These are phyloP conservation scores for Spisula solida DNA, from an alignment of 2,888 invertebrate species.

Conservation along the genomic window DNA sequence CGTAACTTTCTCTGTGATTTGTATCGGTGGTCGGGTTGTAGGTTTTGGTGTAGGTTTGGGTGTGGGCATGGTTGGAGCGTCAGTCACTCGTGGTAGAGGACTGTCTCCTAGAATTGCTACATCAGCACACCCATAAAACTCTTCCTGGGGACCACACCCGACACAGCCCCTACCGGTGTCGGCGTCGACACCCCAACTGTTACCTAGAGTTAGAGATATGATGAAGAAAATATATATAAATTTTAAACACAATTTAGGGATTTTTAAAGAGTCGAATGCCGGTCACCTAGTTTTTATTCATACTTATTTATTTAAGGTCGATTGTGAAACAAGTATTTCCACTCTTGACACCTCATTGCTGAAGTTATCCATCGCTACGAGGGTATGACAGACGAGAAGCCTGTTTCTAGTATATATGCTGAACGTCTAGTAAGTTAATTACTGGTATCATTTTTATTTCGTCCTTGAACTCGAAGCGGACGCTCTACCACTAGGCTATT, in stretches of 20 bases:
- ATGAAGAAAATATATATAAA: neutral
- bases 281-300: too few species aligned
- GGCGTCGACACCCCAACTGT: slow-evolving; percentile 72
- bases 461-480: too few species aligned
- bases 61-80: neutral
- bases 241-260: neutral
- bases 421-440: too few species aligned
- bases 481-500: too few species aligned
- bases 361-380: too few species aligned
- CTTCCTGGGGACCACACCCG: slow-evolving; percentile 73
- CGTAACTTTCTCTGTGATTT: neutral
- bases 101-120: slow-evolving; percentile 56
- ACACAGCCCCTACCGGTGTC: slow-evolving; percentile 55
- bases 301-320: too few species aligned
- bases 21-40: neutral
- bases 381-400: too few species aligned
- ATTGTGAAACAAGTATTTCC: too few species aligned
- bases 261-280: too few species aligned
- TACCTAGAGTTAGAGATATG: slow-evolving; percentile 53
- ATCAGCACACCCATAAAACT: slow-evolving; percentile 75
- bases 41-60: neutral
- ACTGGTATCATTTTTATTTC: too few species aligned
- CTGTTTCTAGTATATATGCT: too few species aligned
- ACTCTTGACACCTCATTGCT: too few species aligned
- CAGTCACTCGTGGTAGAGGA: neutral